Base-by-base conservation (phyloP, 2,797 vertebrate genomes). In the Acipenser oxyrinchus region DNA sequence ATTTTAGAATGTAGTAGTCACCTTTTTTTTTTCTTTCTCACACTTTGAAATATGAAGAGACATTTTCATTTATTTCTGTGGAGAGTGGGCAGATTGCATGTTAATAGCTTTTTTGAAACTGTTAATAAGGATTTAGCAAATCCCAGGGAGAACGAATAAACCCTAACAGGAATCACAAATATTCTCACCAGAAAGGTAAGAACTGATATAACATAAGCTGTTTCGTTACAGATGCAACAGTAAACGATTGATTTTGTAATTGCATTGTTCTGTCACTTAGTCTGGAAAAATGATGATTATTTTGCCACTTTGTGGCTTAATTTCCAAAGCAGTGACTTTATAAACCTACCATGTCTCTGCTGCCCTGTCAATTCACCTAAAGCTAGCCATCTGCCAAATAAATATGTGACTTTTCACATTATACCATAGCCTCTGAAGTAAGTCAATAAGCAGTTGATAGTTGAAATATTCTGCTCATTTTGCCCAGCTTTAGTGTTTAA, bases 281-380 rank as follows among this genome's bases (percentile, higher is more conserved):
- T 81, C 72, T 65, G n/a, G 64, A 70, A 69, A 73, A 84, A 81
- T 75, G 63, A 82, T 84, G 78, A 85, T 86, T 82, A 81, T 85
- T 84, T 76, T 65, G 64, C 76, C 77, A 78, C 72, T 83, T 81
- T 81, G 76, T 68, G 63, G 73, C 75, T 82, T 84, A 78, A 86
- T 83, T 83, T 66, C 77, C 71, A 70, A 71, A 78, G 78, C 72
- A 78, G 68, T 77, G 80, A 76, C 77, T 82, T 81, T 83, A 85
- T 86, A 82, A 84, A 79, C 68, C 77, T 77, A 73, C 72, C 80
- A 78, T 71, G 64, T 79, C 71, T 70, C 23, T 64, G 71, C 72
- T 66, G 77, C 69, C 70, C 64, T 8, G 53, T 75, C 59, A 50
- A 82, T 84, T 82, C 79, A 72, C 75, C 78, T 72, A 78, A 66